Base-by-base conservation (phyloP, 1,140 invertebrate genomes). In the Drosophila subpulchrella region DNA sequence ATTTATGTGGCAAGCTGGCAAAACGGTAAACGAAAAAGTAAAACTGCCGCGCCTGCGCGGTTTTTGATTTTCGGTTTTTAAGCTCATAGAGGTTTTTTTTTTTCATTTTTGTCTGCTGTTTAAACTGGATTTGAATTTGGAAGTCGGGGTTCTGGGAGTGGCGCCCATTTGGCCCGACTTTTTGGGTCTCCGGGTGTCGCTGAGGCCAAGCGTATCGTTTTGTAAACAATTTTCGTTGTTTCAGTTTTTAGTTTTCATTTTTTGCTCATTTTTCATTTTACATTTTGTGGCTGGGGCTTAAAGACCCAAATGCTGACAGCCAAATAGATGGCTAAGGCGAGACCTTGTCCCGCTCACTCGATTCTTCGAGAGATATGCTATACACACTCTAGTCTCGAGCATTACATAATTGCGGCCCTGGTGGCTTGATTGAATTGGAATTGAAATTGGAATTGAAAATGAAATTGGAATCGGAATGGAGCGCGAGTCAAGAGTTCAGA, bases 321-420 rank as follows among this genome's bases (percentile, higher is more conserved):
- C 78, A 68, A 72, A 86, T 86, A 53, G 75, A 86, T 86, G 82
- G 67, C 75, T 42, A 65, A 58, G 54, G 44, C 32, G 47, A 77
- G 83, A 83, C 83, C 83, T 86, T 86, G 83, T 60, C 36, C 60
- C 60, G 47, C 59, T 86, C 67, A 55, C 67, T 71, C 65, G 51
- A 60, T 86, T 81, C 82, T 83, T 78, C 78, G 78, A 63, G 58
- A 34, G 61, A 67, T 65, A 65, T 48, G 38, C 36, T 53, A 30
- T 15, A 39, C 20, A 34, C 30, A 42, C 13, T 34, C 15, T 30
- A 12, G 13, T 3, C 2, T 5, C 13, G 48, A 32, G 17, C 30
- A 86, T 88, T 88, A 86, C 83, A 86, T 89, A 86, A 86, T 70
- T 75, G 63, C 61, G 81, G 63, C 81, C 75, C 76, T 78, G 84